Base-by-base conservation (phyloP, 2,113 vertebrate species). In the Ciconia stormi region DNA sequence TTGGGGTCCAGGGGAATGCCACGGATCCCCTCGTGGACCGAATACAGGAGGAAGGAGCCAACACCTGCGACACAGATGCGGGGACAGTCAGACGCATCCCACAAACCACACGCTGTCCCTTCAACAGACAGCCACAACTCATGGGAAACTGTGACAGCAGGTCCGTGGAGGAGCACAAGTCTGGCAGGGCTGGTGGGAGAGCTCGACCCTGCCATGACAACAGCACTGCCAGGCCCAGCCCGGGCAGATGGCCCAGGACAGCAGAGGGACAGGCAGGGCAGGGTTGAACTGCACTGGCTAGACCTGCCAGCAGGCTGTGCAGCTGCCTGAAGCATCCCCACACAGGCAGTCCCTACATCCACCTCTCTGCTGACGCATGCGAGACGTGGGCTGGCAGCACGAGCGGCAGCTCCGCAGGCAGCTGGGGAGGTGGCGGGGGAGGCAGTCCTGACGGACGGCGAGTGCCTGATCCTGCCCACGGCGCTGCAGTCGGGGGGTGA, bases 31-130 rank as follows among this genome's bases (percentile, higher is more conserved):
- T 99, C 99, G 0, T 99, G 99, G 72, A 99, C 99, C 0, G 99
- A 99, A 87, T 99, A 99, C 42, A 99, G 98, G 59, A 99, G 98
- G 97, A 99, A 99, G 62, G 99, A 99, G 58, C 99, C 99, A 96
- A 99, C 99, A 7, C 99, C 99, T 99, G 97, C 1, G 16, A 82
- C n/a, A 94, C n/a, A 94, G 44, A 58, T 3, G 9, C 0, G 2
- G 30, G n/a, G 53, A 76, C 47, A 30, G 46, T 82, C 66, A 88
- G 70, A 47, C 3, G 2, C 38, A 44, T 3, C 42, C 40, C 58
- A 12, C 18, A 58, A 21, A 36, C 10, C 40, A 34, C 36, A 6
- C 8, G 2, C 52, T 27, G 61, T 32, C 79, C 87, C 36, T 76
- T 26, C 62, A 32, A 18, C 0, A 0, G 19, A 36, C 19, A 44